phyloP scores from a whole-genome alignment of 2,888 invertebrate species.

The Bellardia pandia region DNA sequence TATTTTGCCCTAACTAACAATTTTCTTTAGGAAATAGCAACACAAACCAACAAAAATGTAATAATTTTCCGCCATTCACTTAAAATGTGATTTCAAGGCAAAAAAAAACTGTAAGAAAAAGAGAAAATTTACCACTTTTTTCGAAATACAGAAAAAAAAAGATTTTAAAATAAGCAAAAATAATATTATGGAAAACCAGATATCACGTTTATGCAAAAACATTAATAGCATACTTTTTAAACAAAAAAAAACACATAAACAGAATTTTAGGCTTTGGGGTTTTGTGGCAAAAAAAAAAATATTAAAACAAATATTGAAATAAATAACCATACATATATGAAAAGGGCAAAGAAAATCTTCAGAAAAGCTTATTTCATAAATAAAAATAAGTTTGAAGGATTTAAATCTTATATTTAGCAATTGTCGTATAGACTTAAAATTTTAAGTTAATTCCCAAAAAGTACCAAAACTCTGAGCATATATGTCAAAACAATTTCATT shows the following conservation, averaged over 20 bases:
- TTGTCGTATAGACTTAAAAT: too few relatives aligned
- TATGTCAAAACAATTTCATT: too few relatives aligned
- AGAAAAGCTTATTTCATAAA: too few relatives aligned
- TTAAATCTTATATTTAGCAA: too few relatives aligned
- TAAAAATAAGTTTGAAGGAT: too few relatives aligned
- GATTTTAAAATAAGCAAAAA: slow-evolving; percentile 26
- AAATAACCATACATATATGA: not conserved
- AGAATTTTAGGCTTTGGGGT: slow-evolving; percentile 33
- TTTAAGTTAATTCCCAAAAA: too few relatives aligned
- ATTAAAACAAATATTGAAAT: slow-evolving; percentile 21
- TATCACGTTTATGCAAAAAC: slow-evolving; percentile 76
- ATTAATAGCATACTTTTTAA: slow-evolving; percentile 52
- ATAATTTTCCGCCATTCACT: slow-evolving; percentile 74
- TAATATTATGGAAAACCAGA: slow-evolving; percentile 47
- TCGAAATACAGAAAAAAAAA: not conserved
- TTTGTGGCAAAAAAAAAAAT: not conserved
- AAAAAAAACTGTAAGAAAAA: slow-evolving; percentile 17
- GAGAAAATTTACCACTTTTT: slow-evolving; percentile 62
- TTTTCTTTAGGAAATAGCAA: slow-evolving; percentile 55
- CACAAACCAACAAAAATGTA: slow-evolving; percentile 55
- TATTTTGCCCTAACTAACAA: slow-evolving; percentile 60
- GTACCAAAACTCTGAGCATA: too few relatives aligned
- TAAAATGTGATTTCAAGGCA: slow-evolving; percentile 62
- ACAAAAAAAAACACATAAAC: slow-evolving; percentile 13
- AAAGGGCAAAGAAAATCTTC: not conserved